phyloP scores from a whole-genome alignment of 2,888 invertebrate genomes.

The Drosophila rellima region DNA sequence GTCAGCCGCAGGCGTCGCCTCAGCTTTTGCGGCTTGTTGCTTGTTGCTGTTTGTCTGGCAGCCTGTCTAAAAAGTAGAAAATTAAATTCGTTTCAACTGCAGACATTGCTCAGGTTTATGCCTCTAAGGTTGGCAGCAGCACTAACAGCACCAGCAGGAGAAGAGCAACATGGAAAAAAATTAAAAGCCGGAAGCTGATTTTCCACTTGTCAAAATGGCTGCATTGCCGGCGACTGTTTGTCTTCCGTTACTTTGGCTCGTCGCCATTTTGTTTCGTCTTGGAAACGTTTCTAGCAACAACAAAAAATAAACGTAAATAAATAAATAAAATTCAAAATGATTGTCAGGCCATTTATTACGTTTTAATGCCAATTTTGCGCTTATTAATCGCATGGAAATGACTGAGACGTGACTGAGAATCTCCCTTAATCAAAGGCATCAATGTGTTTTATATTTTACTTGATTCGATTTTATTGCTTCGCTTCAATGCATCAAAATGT shows the following conservation, averaged over 20 bases:
- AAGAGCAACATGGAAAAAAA: constrained; percentile 28
- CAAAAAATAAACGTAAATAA: constrained; percentile 19
- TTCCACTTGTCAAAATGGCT: constrained; percentile 59
- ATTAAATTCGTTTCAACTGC: constrained; percentile 78
- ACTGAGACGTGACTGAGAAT: constrained; percentile 42
- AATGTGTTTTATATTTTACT: constrained; percentile 20
- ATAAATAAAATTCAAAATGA: constrained; percentile 22
- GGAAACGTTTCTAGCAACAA: constrained; percentile 24
- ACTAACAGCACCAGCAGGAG: neutral
- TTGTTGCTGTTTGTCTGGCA: constrained; percentile 68
- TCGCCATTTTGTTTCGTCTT: constrained; percentile 44
- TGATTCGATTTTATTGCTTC: constrained; percentile 45
- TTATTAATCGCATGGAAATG: constrained; percentile 65
- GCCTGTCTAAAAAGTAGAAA: constrained; percentile 72
- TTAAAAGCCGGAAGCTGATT: constrained; percentile 64
- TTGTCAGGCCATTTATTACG: constrained; percentile 67
- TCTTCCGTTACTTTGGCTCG: constrained; percentile 43
- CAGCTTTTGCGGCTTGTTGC: constrained; percentile 69
- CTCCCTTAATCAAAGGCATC: neutral
- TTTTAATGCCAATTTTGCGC: constrained; percentile 64
- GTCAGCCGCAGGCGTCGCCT: constrained; percentile 58
- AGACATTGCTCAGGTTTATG: constrained; percentile 64
- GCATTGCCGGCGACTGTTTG: constrained; percentile 42
- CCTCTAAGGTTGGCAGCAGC: constrained; percentile 23
- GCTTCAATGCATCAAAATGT: constrained; percentile 50